phyloP scores from a whole-genome alignment of 2,888 invertebrate genomes.

The Dimorphilus gyrociliatus region DNA sequence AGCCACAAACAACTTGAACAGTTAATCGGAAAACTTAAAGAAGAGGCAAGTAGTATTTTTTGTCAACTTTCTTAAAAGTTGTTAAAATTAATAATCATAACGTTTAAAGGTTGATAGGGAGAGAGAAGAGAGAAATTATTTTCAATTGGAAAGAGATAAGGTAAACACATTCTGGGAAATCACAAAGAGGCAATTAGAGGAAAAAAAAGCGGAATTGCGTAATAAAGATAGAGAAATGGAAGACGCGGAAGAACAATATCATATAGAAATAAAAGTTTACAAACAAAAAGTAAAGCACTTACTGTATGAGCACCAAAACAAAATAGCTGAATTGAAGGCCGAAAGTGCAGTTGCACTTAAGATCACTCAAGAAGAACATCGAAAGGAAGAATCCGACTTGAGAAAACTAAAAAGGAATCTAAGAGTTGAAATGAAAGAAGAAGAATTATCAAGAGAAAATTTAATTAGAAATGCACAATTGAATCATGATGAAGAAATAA shows the following conservation, averaged over 20 bases:
- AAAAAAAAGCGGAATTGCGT: constrained; percentile 51
- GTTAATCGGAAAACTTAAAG: too few relatives aligned
- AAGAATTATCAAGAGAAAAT: constrained; percentile 52
- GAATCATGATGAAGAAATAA: constrained; percentile 42
- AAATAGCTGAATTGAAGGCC: constrained; percentile 62
- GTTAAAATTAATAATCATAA: too few relatives aligned
- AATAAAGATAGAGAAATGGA: constrained; percentile 70
- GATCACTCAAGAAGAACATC: constrained; percentile 60
- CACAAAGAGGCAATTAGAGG: constrained; percentile 67
- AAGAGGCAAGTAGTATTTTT: too few relatives aligned
- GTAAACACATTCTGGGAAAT: constrained; percentile 81
- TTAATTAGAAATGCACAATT: constrained; percentile 43
- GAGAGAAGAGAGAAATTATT: constrained; percentile 80
- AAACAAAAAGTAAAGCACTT: constrained; percentile 81
- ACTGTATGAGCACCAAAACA: constrained; percentile 71
- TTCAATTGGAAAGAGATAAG: constrained; percentile 81
- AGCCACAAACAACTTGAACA: constrained; percentile 55
- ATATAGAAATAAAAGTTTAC: constrained; percentile 64
- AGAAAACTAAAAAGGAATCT: constrained; percentile 54
- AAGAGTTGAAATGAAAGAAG: constrained; percentile 50
- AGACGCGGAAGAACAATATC: constrained; percentile 65
- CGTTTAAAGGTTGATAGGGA: constrained; percentile 80
- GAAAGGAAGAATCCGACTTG: constrained; percentile 57
- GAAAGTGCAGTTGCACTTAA: constrained; percentile 51
- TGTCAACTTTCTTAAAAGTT: too few relatives aligned